phyloP scores from a whole-genome alignment of 2,888 invertebrate genomes.

The Nezara viridula region DNA sequence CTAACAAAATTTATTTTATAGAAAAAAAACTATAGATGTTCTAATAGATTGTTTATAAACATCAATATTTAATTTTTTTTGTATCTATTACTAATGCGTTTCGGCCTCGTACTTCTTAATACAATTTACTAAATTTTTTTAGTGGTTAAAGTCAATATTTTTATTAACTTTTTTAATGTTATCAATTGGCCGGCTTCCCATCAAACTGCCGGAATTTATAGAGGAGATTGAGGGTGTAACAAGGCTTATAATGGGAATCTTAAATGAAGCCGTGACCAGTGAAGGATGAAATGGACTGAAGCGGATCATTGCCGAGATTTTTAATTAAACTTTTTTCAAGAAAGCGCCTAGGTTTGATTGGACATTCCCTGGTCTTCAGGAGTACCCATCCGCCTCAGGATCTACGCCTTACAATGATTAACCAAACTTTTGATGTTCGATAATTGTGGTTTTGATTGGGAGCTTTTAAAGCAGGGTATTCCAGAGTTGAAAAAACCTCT shows the following conservation, averaged over 20 bases:
- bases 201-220: background rate
- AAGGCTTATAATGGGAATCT: slow-evolving; percentile 1
- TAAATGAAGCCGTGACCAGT: background rate
- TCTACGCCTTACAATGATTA: background rate
- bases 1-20: no score
- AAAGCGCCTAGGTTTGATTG: background rate
- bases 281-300: background rate
- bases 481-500: no score
- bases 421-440: background rate
- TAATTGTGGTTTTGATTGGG: background rate
- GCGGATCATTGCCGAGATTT: background rate
- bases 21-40: no score
- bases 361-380: background rate
- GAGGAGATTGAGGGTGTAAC: background rate
- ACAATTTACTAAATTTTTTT: no score
- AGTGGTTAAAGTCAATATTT: no score
- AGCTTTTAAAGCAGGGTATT: background rate
- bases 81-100: no score
- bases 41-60: no score
- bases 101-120: no score
- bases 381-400: background rate
- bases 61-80: no score
- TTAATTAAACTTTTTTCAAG: slow-evolving; percentile 35
- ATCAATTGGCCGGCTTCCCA: background rate
- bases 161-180: background rate